Evolutionary conservation across 2,797 vertebrate genomes (phyloP).

Genomic region (Thaleichthys pacificus): DNA sequence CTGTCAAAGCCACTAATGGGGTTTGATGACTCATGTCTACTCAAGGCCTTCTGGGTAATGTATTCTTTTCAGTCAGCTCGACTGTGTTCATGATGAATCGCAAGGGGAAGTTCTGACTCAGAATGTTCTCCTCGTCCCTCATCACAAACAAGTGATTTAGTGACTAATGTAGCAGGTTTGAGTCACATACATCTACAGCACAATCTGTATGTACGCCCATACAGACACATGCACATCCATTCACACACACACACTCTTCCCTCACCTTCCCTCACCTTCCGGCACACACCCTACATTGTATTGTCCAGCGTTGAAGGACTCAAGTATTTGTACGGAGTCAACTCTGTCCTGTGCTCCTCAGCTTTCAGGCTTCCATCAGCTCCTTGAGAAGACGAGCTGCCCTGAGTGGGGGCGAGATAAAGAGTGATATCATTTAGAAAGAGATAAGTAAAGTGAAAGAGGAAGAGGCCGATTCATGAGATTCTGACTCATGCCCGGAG

Average conservation of each 20-base stretch:
- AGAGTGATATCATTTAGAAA: background rate
- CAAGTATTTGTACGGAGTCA: background rate
- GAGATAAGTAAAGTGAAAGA: background rate
- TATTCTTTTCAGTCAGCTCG: background rate
- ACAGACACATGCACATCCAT: background rate
- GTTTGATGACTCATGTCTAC: background rate
- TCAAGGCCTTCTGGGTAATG: slow-evolving; percentile 1
- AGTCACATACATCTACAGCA: background rate
- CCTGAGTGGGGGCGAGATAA: background rate
- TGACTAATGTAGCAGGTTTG: background rate
- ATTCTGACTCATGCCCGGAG: too few species aligned
- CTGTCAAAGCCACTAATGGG: too few species aligned
- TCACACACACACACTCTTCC: background rate
- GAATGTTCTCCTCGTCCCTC: background rate
- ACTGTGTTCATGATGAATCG: background rate
- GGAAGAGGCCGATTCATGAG: background rate
- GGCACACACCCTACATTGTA: background rate
- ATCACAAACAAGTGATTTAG: background rate
- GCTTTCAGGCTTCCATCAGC: too few species aligned
- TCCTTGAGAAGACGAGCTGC: too few species aligned
- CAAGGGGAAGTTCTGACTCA: background rate
- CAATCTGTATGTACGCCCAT: background rate
- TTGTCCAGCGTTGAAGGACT: background rate
- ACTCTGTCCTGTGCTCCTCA: too few species aligned
- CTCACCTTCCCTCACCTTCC: too few species aligned